Evolutionary conservation across 2,888 invertebrate species (phyloP), one percentile per base, ranked within the genome.

Genomic region (Drosophila nr. fundita): DNA sequence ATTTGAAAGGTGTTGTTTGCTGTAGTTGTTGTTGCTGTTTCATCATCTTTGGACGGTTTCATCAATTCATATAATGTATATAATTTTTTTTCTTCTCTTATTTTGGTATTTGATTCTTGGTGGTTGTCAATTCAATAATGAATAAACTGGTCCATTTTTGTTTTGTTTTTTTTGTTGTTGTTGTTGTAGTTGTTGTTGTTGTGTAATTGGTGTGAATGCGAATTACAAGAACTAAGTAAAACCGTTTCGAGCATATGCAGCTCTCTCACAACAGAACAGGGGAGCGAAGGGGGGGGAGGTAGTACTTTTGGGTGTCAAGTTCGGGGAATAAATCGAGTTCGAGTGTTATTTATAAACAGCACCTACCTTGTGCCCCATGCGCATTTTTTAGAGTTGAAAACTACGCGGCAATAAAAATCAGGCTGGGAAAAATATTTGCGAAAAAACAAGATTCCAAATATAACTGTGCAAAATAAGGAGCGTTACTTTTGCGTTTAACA

Each of bases 361-460:
- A 84, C 88, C 88, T 84, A 87, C 88, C 88, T 84, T 87, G 80
- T 83, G 88, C 84, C 88, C 72, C 87, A 83, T 87, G 87, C 87
- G 84, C 82, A 78, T 85, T 68, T 50, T 55, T 73, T 72, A 77
- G 85, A 86, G 85, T 86, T 86, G 89, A 86, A 86, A 86, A 86
- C 85, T 84, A 86, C 85, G 82, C 84, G 76, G 85, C 79, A 81
- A 60, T 67, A 53, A 32, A 69, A 66, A 45, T 38, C 32, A 66
- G 68, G 40, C 48, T 36, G 42, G 45, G 45, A 57, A 64, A 83
- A 69, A 58, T 18, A 53, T 49, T 42, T 52, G 67, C 71, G 71
- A 72, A 81, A 24, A 73, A 83, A 62, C 59, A 34, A 24, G 52
- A 48, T 45, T 42, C 36, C 27, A 45, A 15, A 45, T 15, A 34